Evolutionary conservation across 2,797 vertebrate species (phyloP), one percentile per base, ranked within the genome.

Genomic region (Macropodus opercularis): DNA sequence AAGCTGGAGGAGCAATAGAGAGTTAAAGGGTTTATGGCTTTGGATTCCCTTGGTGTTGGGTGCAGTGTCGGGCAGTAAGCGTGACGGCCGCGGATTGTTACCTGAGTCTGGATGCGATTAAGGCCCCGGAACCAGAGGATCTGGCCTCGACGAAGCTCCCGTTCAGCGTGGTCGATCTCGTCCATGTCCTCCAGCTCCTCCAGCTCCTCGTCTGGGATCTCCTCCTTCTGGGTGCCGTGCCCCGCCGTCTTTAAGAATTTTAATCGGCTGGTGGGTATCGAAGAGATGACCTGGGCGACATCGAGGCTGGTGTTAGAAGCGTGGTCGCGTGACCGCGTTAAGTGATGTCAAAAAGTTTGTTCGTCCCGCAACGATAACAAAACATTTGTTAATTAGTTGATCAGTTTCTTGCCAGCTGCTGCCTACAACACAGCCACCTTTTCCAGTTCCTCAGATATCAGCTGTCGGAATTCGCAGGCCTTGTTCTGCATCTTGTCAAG

Each of bases 71-170:
- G 63, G 44, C 29, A 69, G 40, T 48, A 8, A 12, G 5, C 10
- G 0, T 17, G 7, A 13, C 1, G 0, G 19, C 35, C 0, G 2
- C 1, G 60, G 86, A 62, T 83, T 73, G 82, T 93, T 97, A 99
- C 98, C 98, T 99, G 97, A 77, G 97, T 99, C 78, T 99, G 98
- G 90, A 99, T 99, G 89, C 98, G 94, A 91, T 99, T 99, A 82
- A 99, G 95, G 79, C 97, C 98, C 88, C 98, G 92, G 94, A 99
- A 99, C 98, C 98, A 99, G 83, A 99, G 94, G 88, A 99, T 99
- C 90, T 99, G 98, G 69, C 98, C 98, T 35, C 96, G 95, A 47
- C 98, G 96, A 15, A 99, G 89, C 86, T 99, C 98, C 40, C 98
- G 92, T 77, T 99, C 98, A 0, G 97, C 98, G 2, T 99, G 97